phyloP scores from a whole-genome alignment of 2,797 vertebrate species.

The Buphagus erythrorhynchus region DNA sequence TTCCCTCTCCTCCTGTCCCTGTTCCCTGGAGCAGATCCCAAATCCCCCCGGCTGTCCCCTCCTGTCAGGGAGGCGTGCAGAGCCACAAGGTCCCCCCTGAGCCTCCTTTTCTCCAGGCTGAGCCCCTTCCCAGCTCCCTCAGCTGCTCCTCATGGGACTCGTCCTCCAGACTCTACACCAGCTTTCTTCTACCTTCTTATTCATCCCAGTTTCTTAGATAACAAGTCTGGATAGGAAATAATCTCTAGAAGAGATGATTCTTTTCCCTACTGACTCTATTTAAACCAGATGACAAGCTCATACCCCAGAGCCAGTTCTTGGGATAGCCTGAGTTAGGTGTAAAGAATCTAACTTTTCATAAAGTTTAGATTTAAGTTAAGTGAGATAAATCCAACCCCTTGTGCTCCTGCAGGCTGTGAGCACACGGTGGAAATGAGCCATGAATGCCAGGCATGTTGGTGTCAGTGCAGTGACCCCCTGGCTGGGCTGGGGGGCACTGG shows the following conservation, averaged over 20 bases:
- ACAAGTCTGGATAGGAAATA: background rate
- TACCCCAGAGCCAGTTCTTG: background rate
- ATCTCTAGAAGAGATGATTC: background rate
- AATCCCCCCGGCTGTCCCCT: background rate
- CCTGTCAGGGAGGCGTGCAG: background rate
- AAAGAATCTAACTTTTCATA: background rate
- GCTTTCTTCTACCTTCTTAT: background rate
- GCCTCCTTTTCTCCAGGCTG: background rate
- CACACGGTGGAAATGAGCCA: accelerated
- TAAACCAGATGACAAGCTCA: background rate
- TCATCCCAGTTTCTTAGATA: background rate
- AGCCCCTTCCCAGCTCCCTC: background rate
- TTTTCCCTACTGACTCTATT: background rate
- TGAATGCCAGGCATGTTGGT: background rate
- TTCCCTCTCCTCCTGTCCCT: background rate
- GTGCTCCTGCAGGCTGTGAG: background rate
- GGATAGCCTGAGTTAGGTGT: background rate
- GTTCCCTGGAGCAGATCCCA: background rate
- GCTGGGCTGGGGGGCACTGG: background rate
- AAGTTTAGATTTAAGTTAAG: background rate
- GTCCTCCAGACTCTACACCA: background rate
- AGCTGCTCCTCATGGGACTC: background rate
- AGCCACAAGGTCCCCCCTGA: background rate
- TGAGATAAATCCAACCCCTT: background rate
- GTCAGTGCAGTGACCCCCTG: background rate